Base-by-base conservation (phyloP, 2,797 vertebrate species). In the Ibycter americanus region DNA sequence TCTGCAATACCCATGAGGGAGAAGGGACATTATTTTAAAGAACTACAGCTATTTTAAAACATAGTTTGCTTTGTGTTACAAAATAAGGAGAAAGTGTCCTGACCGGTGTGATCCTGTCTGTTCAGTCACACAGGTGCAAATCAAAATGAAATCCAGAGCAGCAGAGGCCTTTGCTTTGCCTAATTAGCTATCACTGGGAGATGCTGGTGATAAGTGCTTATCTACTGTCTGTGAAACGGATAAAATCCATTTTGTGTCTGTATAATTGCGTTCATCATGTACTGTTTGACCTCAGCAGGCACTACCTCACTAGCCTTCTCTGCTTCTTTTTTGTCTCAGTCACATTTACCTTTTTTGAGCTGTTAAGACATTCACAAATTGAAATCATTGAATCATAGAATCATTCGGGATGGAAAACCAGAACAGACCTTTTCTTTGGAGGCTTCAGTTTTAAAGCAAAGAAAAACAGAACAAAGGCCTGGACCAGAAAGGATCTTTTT, bases 1-100 rank as follows among this genome's bases (percentile, higher is more conserved):
- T 98, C 98, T 99, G 90, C 98, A 99, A 93, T 99, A 98, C 20
- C 98, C 98, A 32, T 97, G 98, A 51, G 97, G 98, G 95, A 99
- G 99, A 67, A 86, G 6, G 27, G 74, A 58, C 8, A 5, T 36
- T 63, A 29, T 78, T 71, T 36, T 52, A 10, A 70, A 67, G 23
- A 38, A 17, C 8, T 63, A 17, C 9, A 32, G 0, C 6, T 54
- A 22, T 71, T 80, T 83, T 40, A 78, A 61, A 74, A 46, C 9
- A 9, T 2, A 6, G 6, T 49, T 83, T 62, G 15, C 9, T 74
- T 54, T 6, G 3, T 55, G 65, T 76, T 32, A 32, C 12, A 63
- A 58, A 91, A 42, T 46, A 63, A 77, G 25, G 40, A 36, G 56
- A 17, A 34, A 49, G 11, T 23, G 17, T 65, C 54, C 32, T 62